Percentiles rank a stretch among this genome's conserved stretches.
These are phyloP conservation scores for Tribolium freemani DNA, from an alignment of 2,888 invertebrate genomes.

Conservation along the genomic window DNA sequence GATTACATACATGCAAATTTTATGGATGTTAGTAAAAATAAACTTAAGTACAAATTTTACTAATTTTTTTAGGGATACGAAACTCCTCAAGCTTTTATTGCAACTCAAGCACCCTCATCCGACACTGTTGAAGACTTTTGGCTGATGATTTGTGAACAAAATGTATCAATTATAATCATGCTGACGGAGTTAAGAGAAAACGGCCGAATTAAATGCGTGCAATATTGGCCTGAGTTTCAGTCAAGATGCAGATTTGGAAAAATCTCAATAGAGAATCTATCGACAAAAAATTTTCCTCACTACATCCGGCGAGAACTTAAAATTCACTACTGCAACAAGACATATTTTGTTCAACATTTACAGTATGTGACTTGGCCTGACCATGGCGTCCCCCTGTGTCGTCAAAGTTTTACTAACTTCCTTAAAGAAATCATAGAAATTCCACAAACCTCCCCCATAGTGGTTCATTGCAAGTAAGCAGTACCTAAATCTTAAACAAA, in stretches of 20 bases:
- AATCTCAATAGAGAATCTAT: neutral
- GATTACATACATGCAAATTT: slow-evolving; percentile 17
- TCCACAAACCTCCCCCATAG: neutral
- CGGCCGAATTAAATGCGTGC: neutral
- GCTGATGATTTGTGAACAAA: slow-evolving; percentile 5
- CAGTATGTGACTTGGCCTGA: slow-evolving; percentile 5
- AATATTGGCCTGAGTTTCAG: slow-evolving; percentile 8
- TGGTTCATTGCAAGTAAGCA: slow-evolving; percentile 3
- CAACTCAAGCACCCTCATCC: neutral
- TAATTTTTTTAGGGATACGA: slow-evolving; percentile 1
- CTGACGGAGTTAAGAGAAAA: slow-evolving; percentile 1
- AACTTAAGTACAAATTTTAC: neutral
- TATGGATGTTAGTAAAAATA: slow-evolving; percentile 1
- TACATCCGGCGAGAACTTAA: neutral
- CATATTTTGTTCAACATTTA: neutral
- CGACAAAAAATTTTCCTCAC: neutral
- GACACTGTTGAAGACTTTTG: slow-evolving; percentile 2
- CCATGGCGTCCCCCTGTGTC: slow-evolving; percentile 6
- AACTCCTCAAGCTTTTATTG: slow-evolving; percentile 1
- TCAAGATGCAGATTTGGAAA: neutral
- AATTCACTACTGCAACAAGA: neutral
- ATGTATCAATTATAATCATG: slow-evolving; percentile 2
- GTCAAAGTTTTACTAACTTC: neutral
- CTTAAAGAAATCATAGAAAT: neutral
- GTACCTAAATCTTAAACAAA: neutral